These are phyloP conservation scores for Drosophila nikananu DNA, from an alignment of 1,140 invertebrate species.

Conservation along the genomic window DNA sequence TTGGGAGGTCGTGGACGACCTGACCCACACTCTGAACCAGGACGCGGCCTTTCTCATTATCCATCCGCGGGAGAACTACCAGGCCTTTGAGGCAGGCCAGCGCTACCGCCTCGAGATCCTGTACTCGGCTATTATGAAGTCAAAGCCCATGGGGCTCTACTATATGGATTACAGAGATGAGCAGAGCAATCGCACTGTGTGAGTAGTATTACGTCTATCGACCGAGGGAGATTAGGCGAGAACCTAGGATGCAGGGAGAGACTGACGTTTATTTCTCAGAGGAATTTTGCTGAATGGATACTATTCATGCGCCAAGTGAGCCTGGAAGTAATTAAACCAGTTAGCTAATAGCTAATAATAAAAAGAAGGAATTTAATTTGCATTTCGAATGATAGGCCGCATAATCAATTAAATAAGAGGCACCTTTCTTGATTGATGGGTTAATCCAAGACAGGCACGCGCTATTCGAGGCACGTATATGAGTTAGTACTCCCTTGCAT, in stretches of 20 bases:
- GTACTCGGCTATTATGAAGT: slow-evolving; percentile 69
- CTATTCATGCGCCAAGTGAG: too few species aligned
- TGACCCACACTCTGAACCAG: slow-evolving; percentile 56
- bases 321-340: background rate
- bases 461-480: background rate
- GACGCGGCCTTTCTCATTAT: slow-evolving; percentile 60
- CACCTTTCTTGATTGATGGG: background rate
- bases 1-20: slow-evolving; percentile 50
- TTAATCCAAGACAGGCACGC: slow-evolving; percentile 21
- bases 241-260: background rate
- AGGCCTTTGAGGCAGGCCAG: slow-evolving; percentile 74
- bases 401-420: slow-evolving; percentile 14
- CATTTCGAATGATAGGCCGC: background rate
- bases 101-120: slow-evolving; percentile 70
- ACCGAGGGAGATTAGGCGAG: background rate
- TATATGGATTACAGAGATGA: slow-evolving; percentile 86
- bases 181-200: slow-evolving; percentile 62
- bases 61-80: slow-evolving; percentile 69
- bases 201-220: slow-evolving; percentile 46
- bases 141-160: slow-evolving; percentile 88
- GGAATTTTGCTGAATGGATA: background rate
- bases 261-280: background rate
- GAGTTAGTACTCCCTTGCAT: slow-evolving; percentile 17
- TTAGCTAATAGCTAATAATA: background rate
- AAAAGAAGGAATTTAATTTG: slow-evolving; percentile 6